phyloP scores from a whole-genome alignment of 2,113 vertebrate species.

The Loxodonta africana region DNA sequence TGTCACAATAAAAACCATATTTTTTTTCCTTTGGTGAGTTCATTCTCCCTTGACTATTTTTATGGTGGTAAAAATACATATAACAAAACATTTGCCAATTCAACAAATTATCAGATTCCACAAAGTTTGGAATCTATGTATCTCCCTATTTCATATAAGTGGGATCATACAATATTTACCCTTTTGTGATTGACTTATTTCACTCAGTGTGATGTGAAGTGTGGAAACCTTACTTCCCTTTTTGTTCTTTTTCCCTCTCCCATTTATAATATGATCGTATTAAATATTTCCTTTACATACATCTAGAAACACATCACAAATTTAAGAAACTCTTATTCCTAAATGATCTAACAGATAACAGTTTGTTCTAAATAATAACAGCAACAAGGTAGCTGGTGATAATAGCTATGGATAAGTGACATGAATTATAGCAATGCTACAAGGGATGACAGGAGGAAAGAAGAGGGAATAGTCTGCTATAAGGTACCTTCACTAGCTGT shows the following conservation, averaged over 20 bases:
- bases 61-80: neutral
- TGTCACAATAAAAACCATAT: neutral
- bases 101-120: neutral
- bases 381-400: too few relatives aligned
- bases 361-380: too few relatives aligned
- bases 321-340: neutral
- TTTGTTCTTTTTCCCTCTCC: neutral
- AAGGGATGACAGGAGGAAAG: too few relatives aligned
- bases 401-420: too few relatives aligned
- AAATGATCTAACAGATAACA: too few relatives aligned
- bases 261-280: neutral
- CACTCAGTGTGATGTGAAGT: neutral
- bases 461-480: too few relatives aligned
- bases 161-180: neutral
- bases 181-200: neutral
- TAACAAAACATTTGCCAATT: neutral
- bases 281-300: neutral
- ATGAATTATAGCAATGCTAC: too few relatives aligned
- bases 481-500: too few relatives aligned
- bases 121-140: too few relatives aligned
- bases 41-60: neutral
- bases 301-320: neutral
- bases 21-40: neutral
- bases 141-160: neutral
- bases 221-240: neutral